Evolutionary conservation across 2,888 invertebrate species (phyloP), one percentile per base, ranked within the genome.

Genomic region (Rosalia funebris): DNA sequence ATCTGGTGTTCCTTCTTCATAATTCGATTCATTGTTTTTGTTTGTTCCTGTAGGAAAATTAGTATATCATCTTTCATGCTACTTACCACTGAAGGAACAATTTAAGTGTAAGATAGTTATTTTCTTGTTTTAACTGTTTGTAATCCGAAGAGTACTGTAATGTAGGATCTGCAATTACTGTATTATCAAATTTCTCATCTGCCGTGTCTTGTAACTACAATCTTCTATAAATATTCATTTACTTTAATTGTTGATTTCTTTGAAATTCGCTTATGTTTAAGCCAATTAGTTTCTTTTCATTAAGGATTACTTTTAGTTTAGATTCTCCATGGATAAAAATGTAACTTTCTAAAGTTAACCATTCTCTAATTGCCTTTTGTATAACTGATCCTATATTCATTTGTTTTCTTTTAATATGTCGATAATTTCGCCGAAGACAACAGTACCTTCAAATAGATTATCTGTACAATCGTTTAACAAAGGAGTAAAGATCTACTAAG

Each of bases 341-440:
- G 63, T 87, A 78, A 0, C 89, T 88, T 67, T 90, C 88, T 47
- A 89, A 75, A n/a, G 88, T 88, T 55, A 90, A 83, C 91, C 91
- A 91, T 76, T 89, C 87, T 2, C 84, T 83, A 5, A 90, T 73
- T 69, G 83, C 84, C 73, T 85, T 84, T 73, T 87, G 88, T 36
- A 90, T 83, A 71, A 84, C 81, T 50, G 65, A 53, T 60, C 81
- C 76, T 25, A 75, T 59, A 59, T 77, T 68, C 5, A 47, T 16
- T 62, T 72, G 62, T 55, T 16, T 20, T 20, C 36, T n/a, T 54
- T 57, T 66, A 1, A 37, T 37, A n/a, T n/a, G n/a, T n/a, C n/a
- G n/a, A n/a, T n/a, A n/a, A n/a, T n/a, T n/a, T n/a, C n/a, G n/a
- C n/a, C n/a, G n/a, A n/a, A n/a, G n/a, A n/a, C n/a, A n/a, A n/a